Conservation (phyloP, 2,113 vertebrate species). For the Struthio camelus region DNA sequence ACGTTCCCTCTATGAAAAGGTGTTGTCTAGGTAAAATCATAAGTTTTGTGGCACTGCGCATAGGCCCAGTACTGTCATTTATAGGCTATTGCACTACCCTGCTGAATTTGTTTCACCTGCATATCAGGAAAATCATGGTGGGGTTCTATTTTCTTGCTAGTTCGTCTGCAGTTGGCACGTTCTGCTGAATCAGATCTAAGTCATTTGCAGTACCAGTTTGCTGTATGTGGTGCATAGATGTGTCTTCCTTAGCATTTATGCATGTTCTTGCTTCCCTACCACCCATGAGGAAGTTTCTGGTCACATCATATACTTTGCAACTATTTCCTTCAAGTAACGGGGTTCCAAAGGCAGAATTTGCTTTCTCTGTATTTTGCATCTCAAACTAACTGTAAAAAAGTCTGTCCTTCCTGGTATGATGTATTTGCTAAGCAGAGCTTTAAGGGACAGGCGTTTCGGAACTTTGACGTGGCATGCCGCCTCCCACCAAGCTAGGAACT, state of each 20-base stretch:
- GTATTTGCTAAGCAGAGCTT: not conserved
- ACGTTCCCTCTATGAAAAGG: not conserved
- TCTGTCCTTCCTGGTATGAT: not conserved
- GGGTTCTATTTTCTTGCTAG: not conserved
- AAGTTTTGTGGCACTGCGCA: not conserved
- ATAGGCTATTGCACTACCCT: not conserved
- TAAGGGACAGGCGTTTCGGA: not conserved
- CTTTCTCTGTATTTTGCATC: not conserved
- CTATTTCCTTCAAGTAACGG: not conserved
- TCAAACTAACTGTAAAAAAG: not conserved
- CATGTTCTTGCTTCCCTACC: not conserved
- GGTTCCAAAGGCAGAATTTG: not conserved
- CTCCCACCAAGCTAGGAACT: not conserved
- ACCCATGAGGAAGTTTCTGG: not conserved
- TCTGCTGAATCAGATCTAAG: not conserved
- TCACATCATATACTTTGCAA: not conserved
- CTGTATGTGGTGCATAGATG: accelerated
- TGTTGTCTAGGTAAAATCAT: not conserved
- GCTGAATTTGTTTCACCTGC: not conserved
- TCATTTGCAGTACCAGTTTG: not conserved
- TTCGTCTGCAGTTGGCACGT: not conserved
- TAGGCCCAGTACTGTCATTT: not conserved
- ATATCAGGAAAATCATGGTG: accelerated
- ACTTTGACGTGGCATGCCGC: not conserved
- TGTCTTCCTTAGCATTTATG: not conserved